A percentile compares a stretch with the other conserved stretches of the same genome.
Conservation (phyloP, 2,888 invertebrate genomes). For the Coremacera marginata region DNA sequence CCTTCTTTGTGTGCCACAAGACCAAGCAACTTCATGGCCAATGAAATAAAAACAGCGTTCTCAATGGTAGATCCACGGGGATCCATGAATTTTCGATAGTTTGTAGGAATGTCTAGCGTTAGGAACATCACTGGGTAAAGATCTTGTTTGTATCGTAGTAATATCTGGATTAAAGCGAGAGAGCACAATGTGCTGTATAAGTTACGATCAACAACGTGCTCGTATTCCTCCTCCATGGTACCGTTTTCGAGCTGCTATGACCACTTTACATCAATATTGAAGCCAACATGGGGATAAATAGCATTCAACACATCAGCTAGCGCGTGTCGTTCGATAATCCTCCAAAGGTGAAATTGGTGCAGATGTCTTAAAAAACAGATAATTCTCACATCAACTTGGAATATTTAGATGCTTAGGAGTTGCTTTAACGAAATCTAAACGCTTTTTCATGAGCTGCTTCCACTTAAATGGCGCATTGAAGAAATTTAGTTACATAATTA, state of each 20-base stretch:
- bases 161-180: too few relatives aligned
- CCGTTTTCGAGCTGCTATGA: constrained; percentile 92
- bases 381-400: constrained; percentile 61
- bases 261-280: constrained; percentile 98
- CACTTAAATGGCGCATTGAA: constrained; percentile 83
- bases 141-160: too few relatives aligned
- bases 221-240: too few relatives aligned
- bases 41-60: too few relatives aligned
- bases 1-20: too few relatives aligned
- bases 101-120: too few relatives aligned
- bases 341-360: constrained; percentile 69
- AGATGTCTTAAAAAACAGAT: constrained; percentile 37
- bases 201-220: too few relatives aligned
- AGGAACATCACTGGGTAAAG: too few relatives aligned
- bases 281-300: constrained; percentile 89
- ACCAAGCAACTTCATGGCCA: too few relatives aligned
- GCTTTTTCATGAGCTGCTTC: constrained; percentile 78
- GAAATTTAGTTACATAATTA: constrained; percentile 86
- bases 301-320: constrained; percentile 83
- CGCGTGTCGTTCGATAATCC: constrained; percentile 73
- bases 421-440: constrained; percentile 79
- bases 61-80: too few relatives aligned
- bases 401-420: constrained; percentile 79
- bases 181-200: too few relatives aligned
- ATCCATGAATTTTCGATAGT: too few relatives aligned